A percentile compares a stretch with the other conserved stretches of the same genome.
Conservation (phyloP, 2,113 vertebrate genomes). For the Recurvirostra avosetta region DNA sequence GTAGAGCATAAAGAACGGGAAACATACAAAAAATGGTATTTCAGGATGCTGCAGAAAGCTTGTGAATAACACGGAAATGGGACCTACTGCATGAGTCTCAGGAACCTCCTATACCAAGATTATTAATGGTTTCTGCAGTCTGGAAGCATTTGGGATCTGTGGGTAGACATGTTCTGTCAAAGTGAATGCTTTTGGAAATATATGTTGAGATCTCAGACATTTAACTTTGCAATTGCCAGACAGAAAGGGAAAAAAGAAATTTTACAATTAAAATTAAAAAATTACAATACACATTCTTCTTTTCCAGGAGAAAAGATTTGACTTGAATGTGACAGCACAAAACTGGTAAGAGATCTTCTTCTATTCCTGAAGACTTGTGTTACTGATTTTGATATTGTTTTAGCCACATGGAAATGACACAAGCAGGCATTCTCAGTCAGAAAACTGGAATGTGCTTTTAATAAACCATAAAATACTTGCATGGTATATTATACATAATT, state of each 20-base stretch:
- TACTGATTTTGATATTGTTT: neutral
- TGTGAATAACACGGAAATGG: neutral
- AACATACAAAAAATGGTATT: neutral
- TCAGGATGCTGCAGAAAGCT: neutral
- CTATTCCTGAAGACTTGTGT: neutral
- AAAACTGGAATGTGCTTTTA: neutral
- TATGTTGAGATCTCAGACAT: neutral
- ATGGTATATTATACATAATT: neutral
- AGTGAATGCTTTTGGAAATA: neutral
- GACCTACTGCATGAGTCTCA: neutral
- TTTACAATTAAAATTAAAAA: neutral
- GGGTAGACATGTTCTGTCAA: neutral
- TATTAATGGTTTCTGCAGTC: neutral
- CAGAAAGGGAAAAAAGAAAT: neutral
- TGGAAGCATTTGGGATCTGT: neutral
- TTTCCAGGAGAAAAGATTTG: slow-evolving; percentile 73
- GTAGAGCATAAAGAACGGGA: neutral
- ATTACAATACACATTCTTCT: neutral
- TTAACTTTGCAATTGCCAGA: neutral
- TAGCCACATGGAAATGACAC: neutral
- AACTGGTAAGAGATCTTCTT: slow-evolving; percentile 67
- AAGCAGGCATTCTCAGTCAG: neutral
- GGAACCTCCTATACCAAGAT: neutral
- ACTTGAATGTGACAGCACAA: slow-evolving; percentile 72
- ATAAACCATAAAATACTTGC: neutral